Percentiles rank a stretch among this genome's conserved stretches.
Evolutionary conservation across 2,797 vertebrate genomes (phyloP).

Genomic region (Siniperca obscura): DNA sequence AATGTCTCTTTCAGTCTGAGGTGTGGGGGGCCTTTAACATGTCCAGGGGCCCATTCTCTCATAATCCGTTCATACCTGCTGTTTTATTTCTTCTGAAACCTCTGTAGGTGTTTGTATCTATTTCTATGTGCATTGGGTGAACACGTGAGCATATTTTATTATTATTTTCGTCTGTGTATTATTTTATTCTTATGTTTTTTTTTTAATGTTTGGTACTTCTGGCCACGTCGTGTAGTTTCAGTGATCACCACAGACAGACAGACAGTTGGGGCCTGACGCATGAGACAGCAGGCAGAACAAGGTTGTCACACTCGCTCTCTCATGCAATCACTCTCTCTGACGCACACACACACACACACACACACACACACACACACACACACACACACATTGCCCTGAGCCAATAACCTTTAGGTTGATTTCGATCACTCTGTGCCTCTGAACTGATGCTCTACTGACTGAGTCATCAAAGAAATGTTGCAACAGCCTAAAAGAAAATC

Average conservation of each 20-base stretch:
- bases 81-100: background rate
- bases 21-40: background rate
- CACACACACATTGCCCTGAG: constrained; percentile 11
- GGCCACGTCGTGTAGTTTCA: background rate
- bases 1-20: background rate
- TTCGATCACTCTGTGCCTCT: constrained; percentile 29
- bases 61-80: too few species aligned
- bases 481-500: constrained; percentile 4
- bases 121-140: background rate
- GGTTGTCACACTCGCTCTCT: constrained; percentile 34
- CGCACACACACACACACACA: constrained; percentile 16
- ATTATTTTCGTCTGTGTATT: too few species aligned
- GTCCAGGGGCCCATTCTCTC: background rate
- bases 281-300: constrained; percentile 3
- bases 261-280: constrained; percentile 20
- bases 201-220: background rate
- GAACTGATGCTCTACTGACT: background rate
- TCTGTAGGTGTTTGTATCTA: background rate
- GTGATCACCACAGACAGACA: constrained; percentile 5
- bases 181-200: background rate
- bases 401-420: constrained; percentile 22
- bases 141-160: background rate
- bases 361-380: constrained; percentile 19
- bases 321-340: constrained; percentile 41
- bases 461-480: constrained; percentile 50